phyloP scores from a whole-genome alignment of 2,888 invertebrate species.

The Caenorhabditis zanzibari region DNA sequence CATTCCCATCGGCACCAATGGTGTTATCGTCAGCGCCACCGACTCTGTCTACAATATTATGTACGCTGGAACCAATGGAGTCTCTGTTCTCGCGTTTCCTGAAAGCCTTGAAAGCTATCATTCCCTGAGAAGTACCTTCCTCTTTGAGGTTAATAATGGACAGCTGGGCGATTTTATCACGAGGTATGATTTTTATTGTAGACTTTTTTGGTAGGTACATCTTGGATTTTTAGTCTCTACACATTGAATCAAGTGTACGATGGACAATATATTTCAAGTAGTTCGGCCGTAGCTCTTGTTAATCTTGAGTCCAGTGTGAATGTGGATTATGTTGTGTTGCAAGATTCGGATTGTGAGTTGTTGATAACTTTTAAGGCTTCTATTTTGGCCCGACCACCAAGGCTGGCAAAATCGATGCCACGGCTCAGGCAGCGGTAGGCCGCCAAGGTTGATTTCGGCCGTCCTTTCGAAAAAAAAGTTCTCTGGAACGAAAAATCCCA shows the following conservation, averaged over 20 bases:
- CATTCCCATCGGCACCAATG: background rate
- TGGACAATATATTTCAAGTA: background rate
- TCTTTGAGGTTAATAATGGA: background rate
- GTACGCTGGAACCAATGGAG: background rate
- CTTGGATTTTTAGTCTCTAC: background rate
- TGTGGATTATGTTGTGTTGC: background rate
- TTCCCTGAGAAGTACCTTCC: conserved; percentile 10
- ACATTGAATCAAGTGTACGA: background rate
- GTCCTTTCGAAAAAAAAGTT: too few relatives aligned
- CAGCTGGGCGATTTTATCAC: background rate
- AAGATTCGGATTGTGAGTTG: too few relatives aligned
- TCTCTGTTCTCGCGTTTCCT: conserved; percentile 14
- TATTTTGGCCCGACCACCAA: too few relatives aligned
- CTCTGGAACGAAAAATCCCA: too few relatives aligned
- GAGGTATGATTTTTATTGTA: background rate
- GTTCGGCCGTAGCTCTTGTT: background rate
- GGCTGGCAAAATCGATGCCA: too few relatives aligned
- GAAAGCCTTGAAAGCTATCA: background rate
- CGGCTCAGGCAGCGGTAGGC: too few relatives aligned
- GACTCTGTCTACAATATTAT: background rate
- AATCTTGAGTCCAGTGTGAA: conserved; percentile 9
- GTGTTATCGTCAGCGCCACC: background rate
- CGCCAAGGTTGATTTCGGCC: too few relatives aligned
- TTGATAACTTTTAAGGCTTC: too few relatives aligned
- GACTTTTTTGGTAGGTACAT: background rate